Percentiles rank a stretch among this genome's conserved stretches.
Conservation (phyloP, 1,140 invertebrate species). For the Rhyzopertha dominica region DNA sequence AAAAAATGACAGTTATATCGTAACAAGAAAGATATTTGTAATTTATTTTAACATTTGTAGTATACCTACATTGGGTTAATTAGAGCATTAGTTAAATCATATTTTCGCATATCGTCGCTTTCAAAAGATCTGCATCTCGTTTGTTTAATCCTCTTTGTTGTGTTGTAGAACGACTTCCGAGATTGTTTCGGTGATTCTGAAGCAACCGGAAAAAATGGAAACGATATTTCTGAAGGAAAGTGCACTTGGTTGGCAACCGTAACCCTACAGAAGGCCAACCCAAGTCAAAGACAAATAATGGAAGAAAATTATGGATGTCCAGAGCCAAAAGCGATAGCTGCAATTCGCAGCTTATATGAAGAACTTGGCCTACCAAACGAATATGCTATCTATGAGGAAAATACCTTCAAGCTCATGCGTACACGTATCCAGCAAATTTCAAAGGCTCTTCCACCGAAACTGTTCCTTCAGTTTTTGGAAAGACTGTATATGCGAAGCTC, state of each 20-base stretch:
- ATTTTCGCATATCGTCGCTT: too few species aligned
- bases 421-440: slow-evolving; percentile 83
- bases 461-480: slow-evolving; percentile 77
- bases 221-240: slow-evolving; percentile 92
- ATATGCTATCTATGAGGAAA: slow-evolving; percentile 81
- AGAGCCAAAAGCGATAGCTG: slow-evolving; percentile 62
- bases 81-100: too few species aligned
- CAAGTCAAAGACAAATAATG: slow-evolving; percentile 69
- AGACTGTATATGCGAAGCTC: slow-evolving; percentile 69
- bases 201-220: slow-evolving; percentile 84
- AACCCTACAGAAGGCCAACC: slow-evolving; percentile 73
- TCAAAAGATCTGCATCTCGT: too few species aligned
- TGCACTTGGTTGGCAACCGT: slow-evolving; percentile 93
- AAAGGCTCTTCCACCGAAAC: slow-evolving; percentile 71
- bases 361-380: slow-evolving; percentile 72
- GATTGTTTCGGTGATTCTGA: slow-evolving; percentile 87
- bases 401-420: slow-evolving; percentile 73
- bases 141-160: too few species aligned
- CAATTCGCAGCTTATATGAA: slow-evolving; percentile 75
- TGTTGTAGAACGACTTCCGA: slow-evolving; percentile 84
- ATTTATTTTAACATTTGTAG: too few species aligned
- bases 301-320: slow-evolving; percentile 73
- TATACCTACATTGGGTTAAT: too few species aligned
- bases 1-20: too few species aligned
- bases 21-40: too few species aligned